These are phyloP conservation scores for Eristalinus sepulchralis DNA, from an alignment of 2,888 invertebrate genomes.

Conservation along the genomic window DNA sequence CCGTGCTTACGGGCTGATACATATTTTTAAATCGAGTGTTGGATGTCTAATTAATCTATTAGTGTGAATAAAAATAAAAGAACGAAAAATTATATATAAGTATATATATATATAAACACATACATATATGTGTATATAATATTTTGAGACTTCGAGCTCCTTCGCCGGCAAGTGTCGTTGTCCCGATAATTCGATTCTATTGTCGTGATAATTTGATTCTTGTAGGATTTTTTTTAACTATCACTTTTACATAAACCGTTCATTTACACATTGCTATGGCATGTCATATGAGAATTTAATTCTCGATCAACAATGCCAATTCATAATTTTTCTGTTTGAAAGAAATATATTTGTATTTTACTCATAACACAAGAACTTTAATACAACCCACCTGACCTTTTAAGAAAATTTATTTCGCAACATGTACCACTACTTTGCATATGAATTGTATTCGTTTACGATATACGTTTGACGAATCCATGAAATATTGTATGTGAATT, in stretches of 20 bases:
- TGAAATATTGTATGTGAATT: slow-evolving; percentile 12
- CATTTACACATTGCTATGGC: slow-evolving; percentile 30
- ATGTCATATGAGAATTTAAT: slow-evolving; percentile 48
- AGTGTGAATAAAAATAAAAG: slow-evolving; percentile 3
- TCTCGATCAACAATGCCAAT: neutral
- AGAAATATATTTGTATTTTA: neutral
- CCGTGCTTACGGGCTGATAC: slow-evolving; percentile 65
- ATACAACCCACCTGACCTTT: neutral
- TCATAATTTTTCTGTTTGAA: neutral
- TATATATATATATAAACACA: no score
- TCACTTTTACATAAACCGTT: slow-evolving; percentile 33
- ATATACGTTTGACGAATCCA: slow-evolving; percentile 47
- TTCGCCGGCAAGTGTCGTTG: slow-evolving; percentile 50
- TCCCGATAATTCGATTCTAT: no score
- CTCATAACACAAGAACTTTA: slow-evolving; percentile 18
- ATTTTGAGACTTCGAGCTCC: slow-evolving; percentile 15
- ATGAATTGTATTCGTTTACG: slow-evolving; percentile 41
- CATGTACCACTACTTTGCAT: slow-evolving; percentile 5
- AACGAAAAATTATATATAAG: no score
- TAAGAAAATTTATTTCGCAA: neutral
- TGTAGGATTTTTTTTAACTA: slow-evolving; percentile 41
- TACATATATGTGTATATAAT: neutral
- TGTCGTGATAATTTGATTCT: slow-evolving; percentile 36
- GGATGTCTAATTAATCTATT: neutral
- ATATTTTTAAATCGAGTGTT: slow-evolving; percentile 37